Evolutionary conservation across 2,113 vertebrate species (phyloP), one percentile per base, ranked within the genome.

Genomic region (Labrus mixtus): DNA sequence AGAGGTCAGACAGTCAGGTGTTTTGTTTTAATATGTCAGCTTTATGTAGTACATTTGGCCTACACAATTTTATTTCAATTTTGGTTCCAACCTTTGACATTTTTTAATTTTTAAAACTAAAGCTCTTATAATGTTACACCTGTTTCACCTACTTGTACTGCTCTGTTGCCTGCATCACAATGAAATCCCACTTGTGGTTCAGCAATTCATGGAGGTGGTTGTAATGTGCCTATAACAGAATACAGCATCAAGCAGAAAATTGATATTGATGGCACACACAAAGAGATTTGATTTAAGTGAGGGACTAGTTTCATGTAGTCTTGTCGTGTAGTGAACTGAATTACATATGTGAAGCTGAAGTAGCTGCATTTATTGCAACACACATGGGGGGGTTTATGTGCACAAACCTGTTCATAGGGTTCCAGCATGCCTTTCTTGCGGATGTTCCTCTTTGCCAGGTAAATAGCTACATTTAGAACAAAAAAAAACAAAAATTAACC

Each of bases 111-210:
- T 25, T 25, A 25, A 25, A 25, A 25, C 25, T 25, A 25, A 6
- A 6, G 29, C 29, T 33, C 1, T 33, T 6, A 33, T 33, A 33
- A 33, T 6, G 6, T 4, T 4, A 33, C 29, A 33, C 29, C 29
- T 6, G 7, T 17, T 1, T 41, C 36, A 93, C 96, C 87, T 86
- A 99, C 98, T 95, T 96, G 86, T 96, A 96, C 86, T 99, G 98
- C 79, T 99, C 97, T 19, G 96, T 96, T 62, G 98, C 96, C 86
- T 99, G 98, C 96, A 97, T 96, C 53, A 99, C 92, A 12, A 99
- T 94, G 25, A 99, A 99, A 85, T 99, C 98, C 98, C 98, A 99
- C 84, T 99, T 98, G 93, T 97, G 95, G 93, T 97, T 98, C 64
- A 99, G 94, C 95, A 96, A 98, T 41, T 97, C 93, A 81, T 99